phyloP scores from a whole-genome alignment of 1,140 invertebrate species.

The Chymomyza costata region DNA sequence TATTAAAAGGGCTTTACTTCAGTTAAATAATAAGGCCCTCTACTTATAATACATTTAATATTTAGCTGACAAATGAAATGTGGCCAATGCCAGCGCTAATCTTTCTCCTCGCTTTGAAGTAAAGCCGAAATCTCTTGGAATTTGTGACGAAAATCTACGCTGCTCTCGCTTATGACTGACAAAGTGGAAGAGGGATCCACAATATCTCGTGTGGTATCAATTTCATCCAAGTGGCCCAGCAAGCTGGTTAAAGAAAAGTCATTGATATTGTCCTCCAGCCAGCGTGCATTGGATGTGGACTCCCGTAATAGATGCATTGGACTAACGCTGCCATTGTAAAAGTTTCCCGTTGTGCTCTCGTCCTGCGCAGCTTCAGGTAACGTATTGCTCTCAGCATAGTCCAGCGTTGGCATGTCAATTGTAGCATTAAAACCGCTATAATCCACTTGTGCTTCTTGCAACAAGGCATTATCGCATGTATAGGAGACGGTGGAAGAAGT shows the following conservation, averaged over 20 bases:
- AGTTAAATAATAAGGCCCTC: too few relatives aligned
- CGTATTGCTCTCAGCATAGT: slow-evolving; percentile 16
- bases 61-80: too few relatives aligned
- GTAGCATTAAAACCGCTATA: not conserved
- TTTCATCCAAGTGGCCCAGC: slow-evolving; percentile 83
- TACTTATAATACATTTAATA: too few relatives aligned
- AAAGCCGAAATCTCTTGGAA: slow-evolving; percentile 89
- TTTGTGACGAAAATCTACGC: slow-evolving; percentile 89
- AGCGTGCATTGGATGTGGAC: slow-evolving; percentile 75
- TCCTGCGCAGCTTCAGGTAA: slow-evolving; percentile 47
- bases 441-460: not conserved
- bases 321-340: slow-evolving; percentile 78
- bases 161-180: slow-evolving; percentile 87
- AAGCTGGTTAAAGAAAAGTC: slow-evolving; percentile 90
- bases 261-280: slow-evolving; percentile 85
- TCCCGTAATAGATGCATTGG: slow-evolving; percentile 87
- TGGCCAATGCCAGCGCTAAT: slow-evolving; percentile 34
- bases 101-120: slow-evolving; percentile 69
- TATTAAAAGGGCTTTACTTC: too few relatives aligned
- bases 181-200: slow-evolving; percentile 86
- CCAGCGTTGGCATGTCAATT: slow-evolving; percentile 22
- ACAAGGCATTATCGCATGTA: not conserved
- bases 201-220: slow-evolving; percentile 67
- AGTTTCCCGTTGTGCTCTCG: slow-evolving; percentile 50
- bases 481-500: not conserved